Base-by-base conservation (phyloP, 2,797 vertebrate genomes). In the Gymnocypris eckloni region DNA sequence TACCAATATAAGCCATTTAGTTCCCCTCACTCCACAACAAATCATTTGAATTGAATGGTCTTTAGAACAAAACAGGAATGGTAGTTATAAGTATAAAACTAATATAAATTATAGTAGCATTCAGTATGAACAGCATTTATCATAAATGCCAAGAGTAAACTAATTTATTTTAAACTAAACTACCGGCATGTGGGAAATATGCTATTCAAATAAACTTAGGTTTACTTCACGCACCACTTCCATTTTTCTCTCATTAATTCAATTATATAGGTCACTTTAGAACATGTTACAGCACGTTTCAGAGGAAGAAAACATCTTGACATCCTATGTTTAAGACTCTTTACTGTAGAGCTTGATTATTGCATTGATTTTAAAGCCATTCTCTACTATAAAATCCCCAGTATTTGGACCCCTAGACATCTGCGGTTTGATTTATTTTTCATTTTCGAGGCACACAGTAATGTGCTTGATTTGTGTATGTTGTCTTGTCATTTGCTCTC, bases 401-500 rank as follows among this genome's bases (percentile, higher is more conserved):
- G n/a, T 43, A 18, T 64, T 79, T 48, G 59, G 25, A 20, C n/a
- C 78, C 15, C 41, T 79, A 79, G 59, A 50, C 61, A 4, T 50
- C 73, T 69, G 43, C 20, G 4, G 52, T 18, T 25, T 66, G 45
- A 72, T 72, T 83, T 69, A 69, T 33, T 77, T 77, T 78, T 39
- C 11, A 84, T 77, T 84, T 84, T 41, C 2, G 9, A 54, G 72
- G 22, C 82, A 84, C 54, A 72, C 37, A 41, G 22, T 69, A 84
- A 77, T 84, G 79, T 43, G 72, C 75, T 86, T 78, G 48, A 78
- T 84, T 78, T 78, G 73, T 78, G 45, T 52, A 50, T 79, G 73
- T 85, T 56, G 80, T 84, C 69, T 82, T 78, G 43, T 85, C 66
- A 56, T 82, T 82, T 48, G 73, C 52, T 61, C 76, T 81, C 72